Base-by-base conservation (phyloP, 1,140 invertebrate species). In the Marisa cornuarietis region DNA sequence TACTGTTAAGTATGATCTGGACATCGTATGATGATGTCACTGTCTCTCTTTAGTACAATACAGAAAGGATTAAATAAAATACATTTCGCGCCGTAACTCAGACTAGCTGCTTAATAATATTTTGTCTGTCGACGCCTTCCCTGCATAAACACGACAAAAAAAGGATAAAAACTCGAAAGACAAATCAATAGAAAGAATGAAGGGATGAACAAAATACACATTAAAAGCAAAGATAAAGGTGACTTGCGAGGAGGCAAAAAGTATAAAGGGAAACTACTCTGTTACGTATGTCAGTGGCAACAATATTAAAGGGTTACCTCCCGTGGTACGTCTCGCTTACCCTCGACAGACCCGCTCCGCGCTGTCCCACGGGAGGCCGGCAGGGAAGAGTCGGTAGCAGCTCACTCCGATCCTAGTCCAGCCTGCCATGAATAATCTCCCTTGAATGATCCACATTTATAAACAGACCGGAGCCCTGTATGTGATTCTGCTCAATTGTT, bases 321-420 rank as follows among this genome's bases (percentile, higher is more conserved):
- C 54, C 54, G 2, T 58, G 54, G 16, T 58, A 58, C 11, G 54
- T 58, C 3, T 1, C 0, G 18, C 61, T 24, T 65, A 77, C 76
- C 76, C 68, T 22, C 54, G 62, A 68, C 76, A 77, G 18, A 66
- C 63, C 14, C 49, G 49, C 10, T 68, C 22, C 16, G 76, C 76
- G 26, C 76, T 77, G 16, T 77, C 42, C 76, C 76, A 77, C 0
- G 76, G 76, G 8, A 69, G 22, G 18, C 52, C 76, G 6, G 69
- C 76, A 24, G 31, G 42, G 49, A 68, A 66, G 13, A 77, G 63
- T 0, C 76, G 76, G 76, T 77, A 77, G 31, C 76, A 77, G 24
- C 10, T 14, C 3, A 51, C 49, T 42, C 76, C 76, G 49, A 77
- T 68, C 6, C 66, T 68, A 22, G 76, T 77, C 76, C 76, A 77